phyloP scores from a whole-genome alignment of 2,888 invertebrate species.

The Arrhopalites spinosus region DNA sequence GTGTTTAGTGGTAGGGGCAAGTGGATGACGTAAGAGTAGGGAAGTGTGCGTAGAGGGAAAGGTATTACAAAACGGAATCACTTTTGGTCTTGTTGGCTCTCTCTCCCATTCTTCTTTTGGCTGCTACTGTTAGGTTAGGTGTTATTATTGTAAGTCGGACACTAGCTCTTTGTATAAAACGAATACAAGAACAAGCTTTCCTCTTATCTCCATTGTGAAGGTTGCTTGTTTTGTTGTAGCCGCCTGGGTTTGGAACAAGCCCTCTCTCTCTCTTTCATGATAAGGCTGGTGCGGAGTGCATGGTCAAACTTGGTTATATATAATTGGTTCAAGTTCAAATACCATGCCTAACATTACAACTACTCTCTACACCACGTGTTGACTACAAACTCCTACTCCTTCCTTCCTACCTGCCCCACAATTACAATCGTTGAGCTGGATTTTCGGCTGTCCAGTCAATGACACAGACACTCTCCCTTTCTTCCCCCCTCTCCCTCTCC shows the following conservation, averaged over 20 bases:
- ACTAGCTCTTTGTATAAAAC: slow-evolving; percentile 6
- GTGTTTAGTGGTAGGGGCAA: background rate
- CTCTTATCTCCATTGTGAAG: background rate
- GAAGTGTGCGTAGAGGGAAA: background rate
- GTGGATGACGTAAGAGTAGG: background rate
- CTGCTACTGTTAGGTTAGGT: background rate
- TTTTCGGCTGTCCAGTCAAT: slow-evolving; percentile 11
- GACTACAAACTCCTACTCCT: background rate
- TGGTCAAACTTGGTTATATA: slow-evolving; percentile 36
- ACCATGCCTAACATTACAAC: background rate
- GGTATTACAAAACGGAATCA: background rate
- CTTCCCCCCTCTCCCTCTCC: too few relatives aligned
- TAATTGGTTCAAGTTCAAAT: slow-evolving; percentile 40
- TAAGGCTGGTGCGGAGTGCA: slow-evolving; percentile 7
- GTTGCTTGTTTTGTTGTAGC: background rate
- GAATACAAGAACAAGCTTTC: slow-evolving; percentile 11
- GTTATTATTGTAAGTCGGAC: slow-evolving; percentile 19
- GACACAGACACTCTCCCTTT: slow-evolving; percentile 9
- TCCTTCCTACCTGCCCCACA: slow-evolving; percentile 30
- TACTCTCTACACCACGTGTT: slow-evolving; percentile 9
- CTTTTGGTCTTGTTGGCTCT: background rate
- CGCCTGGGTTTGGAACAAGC: background rate
- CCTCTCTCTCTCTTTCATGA: slow-evolving; percentile 8
- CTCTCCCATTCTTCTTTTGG: background rate
- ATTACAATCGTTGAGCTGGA: slow-evolving; percentile 23